Conservation (phyloP, 2,797 vertebrate genomes). For the Geotrypetes seraphini region DNA sequence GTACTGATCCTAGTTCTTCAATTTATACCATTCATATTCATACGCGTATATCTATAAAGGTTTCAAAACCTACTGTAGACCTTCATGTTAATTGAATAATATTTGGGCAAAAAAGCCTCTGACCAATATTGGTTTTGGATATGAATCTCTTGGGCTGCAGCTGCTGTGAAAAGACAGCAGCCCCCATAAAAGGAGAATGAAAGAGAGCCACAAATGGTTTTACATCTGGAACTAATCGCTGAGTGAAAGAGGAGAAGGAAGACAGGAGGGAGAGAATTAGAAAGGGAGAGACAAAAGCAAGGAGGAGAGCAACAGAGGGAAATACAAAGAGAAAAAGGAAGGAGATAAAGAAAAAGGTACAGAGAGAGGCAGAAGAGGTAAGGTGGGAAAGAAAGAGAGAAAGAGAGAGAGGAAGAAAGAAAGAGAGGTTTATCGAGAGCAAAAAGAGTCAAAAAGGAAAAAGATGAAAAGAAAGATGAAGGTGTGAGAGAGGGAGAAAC, state of each 20-base stretch:
- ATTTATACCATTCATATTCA: too few relatives aligned
- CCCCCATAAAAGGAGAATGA: conserved; percentile 4
- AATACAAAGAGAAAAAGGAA: background rate
- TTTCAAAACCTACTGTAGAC: background rate
- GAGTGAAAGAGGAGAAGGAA: background rate
- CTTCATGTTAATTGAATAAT: conserved; percentile 1
- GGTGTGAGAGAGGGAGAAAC: too few relatives aligned
- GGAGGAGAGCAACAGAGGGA: background rate
- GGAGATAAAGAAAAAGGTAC: background rate
- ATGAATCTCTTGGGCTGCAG: conserved; percentile 10
- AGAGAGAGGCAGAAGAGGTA: too few relatives aligned
- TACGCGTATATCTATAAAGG: too few relatives aligned
- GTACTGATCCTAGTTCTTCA: too few relatives aligned
- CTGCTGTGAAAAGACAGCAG: conserved; percentile 6
- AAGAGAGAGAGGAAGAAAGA: too few relatives aligned
- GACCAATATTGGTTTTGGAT: conserved; percentile 49
- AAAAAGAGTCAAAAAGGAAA: background rate
- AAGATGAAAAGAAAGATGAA: too few relatives aligned
- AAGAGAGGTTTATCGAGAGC: background rate
- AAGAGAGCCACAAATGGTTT: too few relatives aligned
- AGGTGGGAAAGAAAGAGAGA: background rate
- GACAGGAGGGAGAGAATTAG: too few relatives aligned
- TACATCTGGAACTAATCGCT: conserved; percentile 25
- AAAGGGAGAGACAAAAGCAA: background rate
- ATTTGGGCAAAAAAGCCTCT: background rate